These are phyloP conservation scores for Mycalesis mineus DNA, from an alignment of 2,888 invertebrate genomes.

Conservation along the genomic window DNA sequence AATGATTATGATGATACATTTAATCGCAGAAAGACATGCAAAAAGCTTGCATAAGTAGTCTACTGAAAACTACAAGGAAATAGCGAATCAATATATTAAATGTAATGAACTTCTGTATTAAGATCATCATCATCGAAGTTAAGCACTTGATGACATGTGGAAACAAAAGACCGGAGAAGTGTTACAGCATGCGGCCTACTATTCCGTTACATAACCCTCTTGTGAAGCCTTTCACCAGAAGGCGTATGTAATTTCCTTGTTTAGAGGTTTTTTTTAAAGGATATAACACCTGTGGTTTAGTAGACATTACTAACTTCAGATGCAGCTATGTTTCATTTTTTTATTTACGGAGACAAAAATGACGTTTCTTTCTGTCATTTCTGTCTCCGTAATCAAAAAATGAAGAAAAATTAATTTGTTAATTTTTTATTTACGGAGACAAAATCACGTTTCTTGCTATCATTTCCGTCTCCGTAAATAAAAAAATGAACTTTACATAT, in stretches of 20 bases:
- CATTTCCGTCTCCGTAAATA: no score
- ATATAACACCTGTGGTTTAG: not conserved
- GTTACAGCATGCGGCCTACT: slow-evolving; percentile 41
- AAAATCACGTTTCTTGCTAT: no score
- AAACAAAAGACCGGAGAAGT: slow-evolving; percentile 28
- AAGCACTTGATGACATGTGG: slow-evolving; percentile 6
- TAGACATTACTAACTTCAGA: not conserved
- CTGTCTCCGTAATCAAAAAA: no score
- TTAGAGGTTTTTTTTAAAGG: slow-evolving; percentile 25
- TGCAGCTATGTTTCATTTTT: not conserved
- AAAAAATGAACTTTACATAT: no score
- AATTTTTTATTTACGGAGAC: no score
- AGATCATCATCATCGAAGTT: slow-evolving; percentile 4
- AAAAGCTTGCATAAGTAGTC: no score
- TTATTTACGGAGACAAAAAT: no score
- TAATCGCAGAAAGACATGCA: no score
- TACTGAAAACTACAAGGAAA: no score
- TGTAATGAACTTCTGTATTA: not conserved
- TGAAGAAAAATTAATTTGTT: no score
- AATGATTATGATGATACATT: no score
- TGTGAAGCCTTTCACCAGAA: slow-evolving; percentile 56
- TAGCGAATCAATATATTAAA: not conserved
- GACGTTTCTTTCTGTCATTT: no score
- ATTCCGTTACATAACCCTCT: slow-evolving; percentile 53
- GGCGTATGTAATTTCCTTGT: slow-evolving; percentile 56